Conservation (phyloP, 2,888 invertebrate genomes). For the Limnephilus auricula region DNA sequence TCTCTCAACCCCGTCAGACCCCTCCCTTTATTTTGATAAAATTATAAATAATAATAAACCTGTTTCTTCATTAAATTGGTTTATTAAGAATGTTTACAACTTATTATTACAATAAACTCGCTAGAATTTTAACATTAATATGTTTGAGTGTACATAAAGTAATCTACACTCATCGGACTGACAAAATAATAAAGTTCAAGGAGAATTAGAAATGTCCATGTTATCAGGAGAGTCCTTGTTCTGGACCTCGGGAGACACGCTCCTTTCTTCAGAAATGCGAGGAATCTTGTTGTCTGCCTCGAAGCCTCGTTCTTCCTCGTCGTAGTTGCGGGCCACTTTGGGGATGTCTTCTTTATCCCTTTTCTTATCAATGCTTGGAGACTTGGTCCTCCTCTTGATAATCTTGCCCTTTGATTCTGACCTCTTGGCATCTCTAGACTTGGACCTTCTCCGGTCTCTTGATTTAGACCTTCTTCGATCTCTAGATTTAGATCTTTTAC, state of each 20-base stretch:
- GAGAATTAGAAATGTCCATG: slow-evolving; percentile 90
- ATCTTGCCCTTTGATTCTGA: slow-evolving; percentile 74
- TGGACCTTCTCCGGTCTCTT: slow-evolving; percentile 75
- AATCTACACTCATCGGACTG: neutral
- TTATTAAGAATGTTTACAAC: neutral
- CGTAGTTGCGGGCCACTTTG: slow-evolving; percentile 71
- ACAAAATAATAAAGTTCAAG: slow-evolving; percentile 72
- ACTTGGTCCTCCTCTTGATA: slow-evolving; percentile 72
- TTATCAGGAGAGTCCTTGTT: slow-evolving; percentile 82
- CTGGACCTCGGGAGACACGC: slow-evolving; percentile 71
- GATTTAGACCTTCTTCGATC: slow-evolving; percentile 75
- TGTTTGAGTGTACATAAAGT: neutral
- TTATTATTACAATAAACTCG: neutral
- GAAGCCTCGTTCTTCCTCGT: slow-evolving; percentile 76
- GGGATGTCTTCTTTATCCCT: slow-evolving; percentile 57
- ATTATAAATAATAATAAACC: neutral
- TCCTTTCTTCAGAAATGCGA: slow-evolving; percentile 69
- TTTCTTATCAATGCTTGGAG: slow-evolving; percentile 71
- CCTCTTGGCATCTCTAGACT: slow-evolving; percentile 74
- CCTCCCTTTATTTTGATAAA: neutral
- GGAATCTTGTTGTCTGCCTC: slow-evolving; percentile 70
- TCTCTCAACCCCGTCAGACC: neutral
- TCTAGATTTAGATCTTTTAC: slow-evolving; percentile 75
- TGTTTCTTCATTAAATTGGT: neutral
- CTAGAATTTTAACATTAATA: neutral